These are phyloP conservation scores for Drosophila buzzatii DNA, from an alignment of 2,888 invertebrate species.

Conservation along the genomic window DNA sequence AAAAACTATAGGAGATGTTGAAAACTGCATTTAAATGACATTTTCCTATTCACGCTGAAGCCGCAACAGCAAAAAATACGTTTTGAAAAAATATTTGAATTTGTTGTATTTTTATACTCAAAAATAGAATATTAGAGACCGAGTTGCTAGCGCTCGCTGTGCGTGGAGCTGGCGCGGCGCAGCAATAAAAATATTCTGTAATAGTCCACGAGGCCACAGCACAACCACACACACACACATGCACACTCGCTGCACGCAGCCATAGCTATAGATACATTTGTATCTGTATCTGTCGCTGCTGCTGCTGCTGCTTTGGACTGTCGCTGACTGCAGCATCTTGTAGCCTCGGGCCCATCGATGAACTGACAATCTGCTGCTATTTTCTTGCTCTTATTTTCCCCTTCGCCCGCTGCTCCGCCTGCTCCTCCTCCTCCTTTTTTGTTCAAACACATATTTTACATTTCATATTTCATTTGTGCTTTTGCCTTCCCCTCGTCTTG, in stretches of 20 bases:
- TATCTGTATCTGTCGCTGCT: conserved; percentile 34
- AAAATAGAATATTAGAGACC: conserved; percentile 78
- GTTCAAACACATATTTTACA: conserved; percentile 60
- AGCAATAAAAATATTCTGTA: conserved; percentile 67
- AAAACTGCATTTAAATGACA: conserved; percentile 66
- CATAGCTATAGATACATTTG: conserved; percentile 34
- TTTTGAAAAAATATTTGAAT: conserved; percentile 16
- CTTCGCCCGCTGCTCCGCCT: neutral
- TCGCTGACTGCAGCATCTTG: conserved; percentile 45
- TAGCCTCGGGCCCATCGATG: conserved; percentile 65
- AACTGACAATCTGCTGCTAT: conserved; percentile 40
- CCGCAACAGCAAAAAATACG: conserved; percentile 23
- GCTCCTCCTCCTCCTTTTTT: conserved; percentile 23
- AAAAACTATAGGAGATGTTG: neutral
- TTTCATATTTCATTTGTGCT: conserved; percentile 66
- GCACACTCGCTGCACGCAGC: conserved; percentile 9
- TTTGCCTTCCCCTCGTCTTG: conserved; percentile 2
- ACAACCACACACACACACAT: conserved; percentile 1
- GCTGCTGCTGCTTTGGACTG: conserved; percentile 36
- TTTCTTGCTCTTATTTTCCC: neutral
- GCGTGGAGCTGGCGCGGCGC: conserved; percentile 48
- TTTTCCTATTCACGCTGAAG: conserved; percentile 56
- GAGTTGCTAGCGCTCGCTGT: conserved; percentile 40
- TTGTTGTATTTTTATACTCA: conserved; percentile 48
- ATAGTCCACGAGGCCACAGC: conserved; percentile 63